Evolutionary conservation across 2,888 invertebrate species (phyloP).

Genomic region (Torymus texanus): DNA sequence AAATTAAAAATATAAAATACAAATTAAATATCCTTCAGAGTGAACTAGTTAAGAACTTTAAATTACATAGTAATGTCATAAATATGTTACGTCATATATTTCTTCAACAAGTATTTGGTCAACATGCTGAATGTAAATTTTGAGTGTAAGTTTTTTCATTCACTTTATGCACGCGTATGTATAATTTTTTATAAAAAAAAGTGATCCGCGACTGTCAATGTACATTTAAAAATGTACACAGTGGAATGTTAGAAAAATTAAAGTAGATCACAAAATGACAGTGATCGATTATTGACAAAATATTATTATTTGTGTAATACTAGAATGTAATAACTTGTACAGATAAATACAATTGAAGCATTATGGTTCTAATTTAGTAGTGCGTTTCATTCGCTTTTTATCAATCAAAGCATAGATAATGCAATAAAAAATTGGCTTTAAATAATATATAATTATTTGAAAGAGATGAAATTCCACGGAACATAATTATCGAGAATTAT

Average conservation of each 20-base stretch:
- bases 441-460: constrained; percentile 3
- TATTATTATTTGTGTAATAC: constrained; percentile 12
- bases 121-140: constrained; percentile 63
- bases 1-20: constrained; percentile 3
- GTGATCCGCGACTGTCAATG: not conserved
- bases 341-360: constrained; percentile 6
- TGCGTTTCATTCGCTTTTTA: no score
- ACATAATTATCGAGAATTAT: constrained; percentile 16
- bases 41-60: constrained; percentile 25
- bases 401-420: constrained; percentile 5
- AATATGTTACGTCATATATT: constrained; percentile 43
- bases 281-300: constrained; percentile 34
- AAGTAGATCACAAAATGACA: constrained; percentile 39
- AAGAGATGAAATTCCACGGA: not conserved
- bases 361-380: not conserved
- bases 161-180: constrained; percentile 5
- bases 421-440: constrained; percentile 3
- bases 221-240: constrained; percentile 26
- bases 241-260: constrained; percentile 38
- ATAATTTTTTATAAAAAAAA: constrained; percentile 12
- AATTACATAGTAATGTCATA: constrained; percentile 43
- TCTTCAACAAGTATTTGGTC: constrained; percentile 64
- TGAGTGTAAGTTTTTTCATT: constrained; percentile 39
- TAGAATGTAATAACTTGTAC: not conserved
- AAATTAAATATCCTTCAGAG: constrained; percentile 18